Evolutionary conservation across 2,888 invertebrate genomes (phyloP), one percentile per base, ranked within the genome.

Genomic region (Pseudolycoriella hygida): DNA sequence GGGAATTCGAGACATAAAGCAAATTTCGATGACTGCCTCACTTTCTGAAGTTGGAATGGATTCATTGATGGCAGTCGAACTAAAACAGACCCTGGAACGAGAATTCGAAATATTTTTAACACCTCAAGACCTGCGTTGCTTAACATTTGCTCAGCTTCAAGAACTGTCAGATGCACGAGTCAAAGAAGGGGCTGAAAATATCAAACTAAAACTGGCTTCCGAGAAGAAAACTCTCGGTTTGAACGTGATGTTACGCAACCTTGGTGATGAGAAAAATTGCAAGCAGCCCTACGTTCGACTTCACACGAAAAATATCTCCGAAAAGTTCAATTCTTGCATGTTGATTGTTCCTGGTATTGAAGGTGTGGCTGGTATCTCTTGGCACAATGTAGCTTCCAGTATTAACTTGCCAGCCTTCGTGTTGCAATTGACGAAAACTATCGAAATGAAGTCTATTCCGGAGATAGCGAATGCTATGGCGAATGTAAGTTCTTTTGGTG

Each of bases 11-110:
- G 80, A 81, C 56, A 61, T 76, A 56, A 84, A 79, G 62, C 74
- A 73, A 0, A 73, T 78, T 1, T 80, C 81, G 39, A 71, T 74
- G 49, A 76, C 79, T 55, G 73, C 78, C 1, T 76, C 80, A 0
- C 67, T 97, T 2, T 85, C 88, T 1, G 94, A 96, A 60, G 68
- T 97, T 50, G 96, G 96, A 32, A 85, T 97, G 79, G 94, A 97
- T 67, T 94, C 94, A 2, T 78, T 96, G 70, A 94, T 92, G 89
- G 89, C 88, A 0, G 88, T 93, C 0, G 94, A 97, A 66, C 89
- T 97, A 53, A 93, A 93, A 54, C 92, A 93, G 64, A 82, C 83
- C 0, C 63, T 93, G 2, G 92, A 93, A 61, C 70, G 89, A 54
- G 87, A 90, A 59, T 92, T 82, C 58, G 90, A 93, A 57, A 68